These are phyloP conservation scores for Microtus ochrogaster DNA, from an alignment of 2,113 vertebrate genomes.

Conservation along the genomic window DNA sequence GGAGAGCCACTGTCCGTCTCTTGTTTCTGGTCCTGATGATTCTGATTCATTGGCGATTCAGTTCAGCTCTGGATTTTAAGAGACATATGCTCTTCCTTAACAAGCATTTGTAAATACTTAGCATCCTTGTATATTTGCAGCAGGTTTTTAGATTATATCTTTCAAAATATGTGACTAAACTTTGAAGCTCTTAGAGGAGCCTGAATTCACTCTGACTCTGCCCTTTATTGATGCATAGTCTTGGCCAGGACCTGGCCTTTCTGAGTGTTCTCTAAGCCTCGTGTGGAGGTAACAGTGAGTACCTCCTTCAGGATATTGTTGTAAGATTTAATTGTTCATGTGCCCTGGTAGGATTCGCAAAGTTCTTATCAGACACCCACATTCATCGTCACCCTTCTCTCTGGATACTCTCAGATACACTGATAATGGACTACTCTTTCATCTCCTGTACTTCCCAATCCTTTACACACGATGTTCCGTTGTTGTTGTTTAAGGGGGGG, in stretches of 20 bases:
- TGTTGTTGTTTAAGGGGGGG: no score
- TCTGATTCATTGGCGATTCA: constrained; percentile 10
- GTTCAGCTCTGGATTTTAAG: constrained; percentile 27
- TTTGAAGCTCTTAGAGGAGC: not conserved
- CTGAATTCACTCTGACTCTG: not conserved
- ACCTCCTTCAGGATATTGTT: not conserved
- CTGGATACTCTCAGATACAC: not conserved
- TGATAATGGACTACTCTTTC: not conserved
- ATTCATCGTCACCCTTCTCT: not conserved
- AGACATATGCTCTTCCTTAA: not conserved
- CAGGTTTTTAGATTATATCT: constrained; percentile 34
- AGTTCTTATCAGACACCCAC: not conserved
- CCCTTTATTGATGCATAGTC: not conserved
- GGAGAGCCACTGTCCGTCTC: not conserved
- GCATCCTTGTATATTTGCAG: constrained; percentile 12
- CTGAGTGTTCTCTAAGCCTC: not conserved
- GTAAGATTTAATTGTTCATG: not conserved
- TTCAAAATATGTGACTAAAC: constrained; percentile 37
- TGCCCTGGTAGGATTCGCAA: not conserved
- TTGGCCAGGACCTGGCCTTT: not conserved
- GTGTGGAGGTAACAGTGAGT: not conserved
- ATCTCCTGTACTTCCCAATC: constrained; percentile 10
- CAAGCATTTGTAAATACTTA: constrained; percentile 19
- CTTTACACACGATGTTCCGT: not conserved
- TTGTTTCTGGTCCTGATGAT: not conserved